Evolutionary conservation across 1,140 invertebrate species (phyloP).

Genomic region (Platyscapa corneri): DNA sequence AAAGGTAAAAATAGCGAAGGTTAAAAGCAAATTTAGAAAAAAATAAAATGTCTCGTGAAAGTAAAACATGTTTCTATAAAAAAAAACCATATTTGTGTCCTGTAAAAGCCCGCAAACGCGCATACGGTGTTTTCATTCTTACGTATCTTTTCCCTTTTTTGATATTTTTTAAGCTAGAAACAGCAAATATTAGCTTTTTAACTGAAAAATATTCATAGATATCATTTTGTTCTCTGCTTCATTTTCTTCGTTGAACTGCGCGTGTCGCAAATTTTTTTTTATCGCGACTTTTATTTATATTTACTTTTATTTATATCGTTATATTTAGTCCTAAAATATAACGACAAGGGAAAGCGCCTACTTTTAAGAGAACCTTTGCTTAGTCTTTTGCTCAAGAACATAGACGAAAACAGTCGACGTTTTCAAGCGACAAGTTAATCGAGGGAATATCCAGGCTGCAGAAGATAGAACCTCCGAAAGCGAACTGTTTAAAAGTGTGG

Average conservation of each 20-base stretch:
- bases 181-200: background rate
- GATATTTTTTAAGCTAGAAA: background rate
- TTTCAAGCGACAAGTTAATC: background rate
- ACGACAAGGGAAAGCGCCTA: background rate
- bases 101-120: background rate
- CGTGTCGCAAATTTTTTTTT: no score
- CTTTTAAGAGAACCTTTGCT: background rate
- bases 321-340: background rate
- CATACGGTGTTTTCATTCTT: background rate
- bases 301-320: no score
- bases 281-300: no score
- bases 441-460: background rate
- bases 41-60: background rate
- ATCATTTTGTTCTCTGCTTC: background rate
- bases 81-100: background rate
- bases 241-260: background rate
- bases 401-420: background rate
- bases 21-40: background rate
- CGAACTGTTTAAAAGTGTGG: background rate
- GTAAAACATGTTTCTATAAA: constrained; percentile 4
- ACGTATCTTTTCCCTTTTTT: background rate
- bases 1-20: background rate
- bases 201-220: background rate
- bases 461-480: background rate
- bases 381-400: background rate